phyloP scores from a whole-genome alignment of 1,140 invertebrate genomes.

The Ostrea edulis region DNA sequence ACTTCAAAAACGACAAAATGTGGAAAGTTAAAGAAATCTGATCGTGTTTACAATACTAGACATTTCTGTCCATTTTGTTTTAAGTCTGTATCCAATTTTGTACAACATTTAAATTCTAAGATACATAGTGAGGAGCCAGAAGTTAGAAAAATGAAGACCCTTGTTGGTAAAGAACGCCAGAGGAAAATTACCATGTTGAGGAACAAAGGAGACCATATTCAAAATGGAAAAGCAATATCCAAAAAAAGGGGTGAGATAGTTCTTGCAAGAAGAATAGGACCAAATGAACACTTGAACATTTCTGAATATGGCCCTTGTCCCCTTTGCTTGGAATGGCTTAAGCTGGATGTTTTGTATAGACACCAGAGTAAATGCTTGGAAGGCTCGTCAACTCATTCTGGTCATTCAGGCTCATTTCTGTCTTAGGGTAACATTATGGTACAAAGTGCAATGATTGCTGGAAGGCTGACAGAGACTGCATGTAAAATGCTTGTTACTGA shows the following conservation, averaged over 20 bases:
- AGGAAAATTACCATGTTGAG: constrained; percentile 11
- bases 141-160: background rate
- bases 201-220: constrained; percentile 11
- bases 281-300: constrained; percentile 5
- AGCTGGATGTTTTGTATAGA: constrained; percentile 3
- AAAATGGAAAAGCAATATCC: constrained; percentile 17
- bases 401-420: background rate
- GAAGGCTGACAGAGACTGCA: constrained; percentile 42
- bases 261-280: constrained; percentile 24
- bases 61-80: constrained; percentile 23
- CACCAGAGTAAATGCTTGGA: constrained; percentile 3
- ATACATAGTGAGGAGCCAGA: constrained; percentile 1
- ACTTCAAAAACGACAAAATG: constrained; percentile 15
- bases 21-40: constrained; percentile 17
- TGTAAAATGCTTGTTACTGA: constrained; percentile 40
- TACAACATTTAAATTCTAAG: background rate
- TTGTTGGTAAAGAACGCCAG: constrained; percentile 20
- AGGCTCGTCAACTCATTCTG: background rate
- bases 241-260: constrained; percentile 23
- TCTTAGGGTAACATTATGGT: constrained; percentile 30
- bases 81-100: background rate
- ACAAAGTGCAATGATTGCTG: constrained; percentile 43
- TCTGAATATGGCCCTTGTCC: constrained; percentile 9
- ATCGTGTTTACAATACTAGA: constrained; percentile 27
- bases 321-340: constrained; percentile 12